Base-by-base conservation (phyloP, 2,113 vertebrate genomes). In the Chaetodon auriga region DNA sequence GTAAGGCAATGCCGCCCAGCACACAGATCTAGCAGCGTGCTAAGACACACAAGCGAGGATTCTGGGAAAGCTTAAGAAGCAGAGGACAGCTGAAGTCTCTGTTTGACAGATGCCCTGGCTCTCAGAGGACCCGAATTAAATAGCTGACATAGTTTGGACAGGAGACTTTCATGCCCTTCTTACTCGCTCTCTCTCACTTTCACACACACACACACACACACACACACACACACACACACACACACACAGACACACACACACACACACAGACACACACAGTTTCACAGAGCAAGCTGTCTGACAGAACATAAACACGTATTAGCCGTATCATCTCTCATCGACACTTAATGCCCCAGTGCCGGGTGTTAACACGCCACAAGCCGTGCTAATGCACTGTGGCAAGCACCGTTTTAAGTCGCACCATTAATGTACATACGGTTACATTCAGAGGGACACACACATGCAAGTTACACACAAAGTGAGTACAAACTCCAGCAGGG, bases 231-330 rank as follows among this genome's bases (percentile, higher is more conserved):
- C 78, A 61, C 82, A 63, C 53, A 38, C 75, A 55, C 74, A 10
- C 53, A 1, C 30, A 30, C 75, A 15, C n/a, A n/a, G n/a, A n/a
- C 49, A 55, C 68, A 30, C 75, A 54, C 75, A 19, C 65, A 63
- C 78, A 58, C 87, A 36, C 58, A 68, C 78, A 61, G 80, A 63
- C 53, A 38, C 75, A 55, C 74, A 7, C 53, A 1, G 12, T 58
- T 57, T 65, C 64, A 46, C 77, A 41, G 49, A 73, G 69, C 79
- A 25, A 80, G 83, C 82, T 83, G 11, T 85, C 81, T 75, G 75
- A 83, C 90, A 80, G 84, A 84, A 91, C 85, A 90, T 91, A 89
- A 92, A 93, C 90, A 88, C 83, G 61, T 83, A 91, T 90, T 88
- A 90, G 84, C 78, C 36, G 60, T 84, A 87, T 86, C 86, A 88